Conservation (phyloP, 2,888 invertebrate genomes). For the Drosophila ezoana region DNA sequence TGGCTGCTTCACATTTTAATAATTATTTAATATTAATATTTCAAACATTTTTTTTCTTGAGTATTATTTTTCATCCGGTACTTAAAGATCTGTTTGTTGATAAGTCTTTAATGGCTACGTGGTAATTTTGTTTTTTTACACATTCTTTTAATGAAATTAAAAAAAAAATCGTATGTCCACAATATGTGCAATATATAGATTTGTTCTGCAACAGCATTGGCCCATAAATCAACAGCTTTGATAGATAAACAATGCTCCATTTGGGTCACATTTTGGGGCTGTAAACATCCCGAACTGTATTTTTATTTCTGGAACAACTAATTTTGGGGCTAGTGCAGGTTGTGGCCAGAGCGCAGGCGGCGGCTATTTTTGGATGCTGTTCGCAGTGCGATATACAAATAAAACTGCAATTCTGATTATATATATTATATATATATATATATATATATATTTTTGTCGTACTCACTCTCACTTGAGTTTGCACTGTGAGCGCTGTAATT, state of each 20-base stretch:
- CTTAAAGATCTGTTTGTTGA: constrained; percentile 33
- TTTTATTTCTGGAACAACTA: constrained; percentile 70
- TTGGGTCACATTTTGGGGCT: constrained; percentile 53
- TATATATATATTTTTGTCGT: constrained; percentile 6
- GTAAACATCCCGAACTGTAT: constrained; percentile 43
- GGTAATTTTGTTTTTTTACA: constrained; percentile 13
- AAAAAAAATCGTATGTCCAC: not conserved
- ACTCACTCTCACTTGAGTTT: constrained; percentile 50
- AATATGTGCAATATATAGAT: constrained; percentile 12
- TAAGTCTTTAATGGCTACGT: constrained; percentile 52
- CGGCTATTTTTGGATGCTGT: constrained; percentile 44
- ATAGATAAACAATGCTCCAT: constrained; percentile 45
- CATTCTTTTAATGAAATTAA: not conserved
- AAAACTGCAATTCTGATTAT: constrained; percentile 24
- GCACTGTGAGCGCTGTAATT: constrained; percentile 16
- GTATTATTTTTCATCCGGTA: constrained; percentile 61
- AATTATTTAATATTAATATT: not conserved
- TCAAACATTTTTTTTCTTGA: constrained; percentile 19
- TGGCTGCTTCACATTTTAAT: not conserved
- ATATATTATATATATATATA: not conserved
- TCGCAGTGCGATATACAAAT: constrained; percentile 3
- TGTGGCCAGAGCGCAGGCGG: constrained; percentile 33
- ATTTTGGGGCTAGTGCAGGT: constrained; percentile 41
- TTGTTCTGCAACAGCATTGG: constrained; percentile 14
- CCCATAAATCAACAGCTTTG: constrained; percentile 42